Conservation (phyloP, 2,113 vertebrate genomes). For the Thamnaconus septentrionalis region DNA sequence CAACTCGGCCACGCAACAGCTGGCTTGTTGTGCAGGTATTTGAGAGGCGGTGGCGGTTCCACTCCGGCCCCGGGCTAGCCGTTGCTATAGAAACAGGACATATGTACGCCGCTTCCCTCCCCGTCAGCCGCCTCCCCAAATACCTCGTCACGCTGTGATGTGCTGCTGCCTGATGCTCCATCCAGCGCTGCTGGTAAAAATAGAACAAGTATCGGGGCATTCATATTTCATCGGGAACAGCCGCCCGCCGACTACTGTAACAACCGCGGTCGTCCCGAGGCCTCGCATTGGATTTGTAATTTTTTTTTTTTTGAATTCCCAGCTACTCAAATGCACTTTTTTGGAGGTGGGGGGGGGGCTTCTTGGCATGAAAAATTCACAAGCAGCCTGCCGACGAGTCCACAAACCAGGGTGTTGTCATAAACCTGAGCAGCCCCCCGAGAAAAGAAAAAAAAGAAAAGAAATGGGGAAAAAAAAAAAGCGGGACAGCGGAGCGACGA, state of each 20-base stretch:
- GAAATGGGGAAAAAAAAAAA: slow-evolving; percentile 6
- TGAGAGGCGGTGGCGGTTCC: slow-evolving; percentile 59
- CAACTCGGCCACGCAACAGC: slow-evolving; percentile 46
- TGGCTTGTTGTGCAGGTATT: slow-evolving; percentile 56
- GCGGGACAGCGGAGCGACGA: neutral
- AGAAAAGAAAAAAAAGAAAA: no score
- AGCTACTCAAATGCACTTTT: no score
- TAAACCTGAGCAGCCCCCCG: slow-evolving; percentile 21
- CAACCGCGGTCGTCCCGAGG: slow-evolving; percentile 49
- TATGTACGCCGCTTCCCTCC: slow-evolving; percentile 60
- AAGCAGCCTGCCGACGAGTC: slow-evolving; percentile 41
- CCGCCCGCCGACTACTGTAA: slow-evolving; percentile 49
- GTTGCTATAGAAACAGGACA: slow-evolving; percentile 77
- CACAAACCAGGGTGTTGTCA: slow-evolving; percentile 14
- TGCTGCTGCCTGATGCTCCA: slow-evolving; percentile 66
- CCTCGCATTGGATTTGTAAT: slow-evolving; percentile 33
- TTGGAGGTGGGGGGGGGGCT: no score
- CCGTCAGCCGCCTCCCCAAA: slow-evolving; percentile 32
- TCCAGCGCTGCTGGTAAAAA: slow-evolving; percentile 71
- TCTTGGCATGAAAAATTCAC: slow-evolving; percentile 41
- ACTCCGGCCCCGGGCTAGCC: slow-evolving; percentile 59
- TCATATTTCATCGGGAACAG: slow-evolving; percentile 68
- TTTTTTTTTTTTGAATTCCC: slow-evolving; percentile 48
- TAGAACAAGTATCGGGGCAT: slow-evolving; percentile 71
- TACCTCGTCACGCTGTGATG: slow-evolving; percentile 70